Base-by-base conservation (phyloP, 2,113 vertebrate genomes). In the Lepus timidus region DNA sequence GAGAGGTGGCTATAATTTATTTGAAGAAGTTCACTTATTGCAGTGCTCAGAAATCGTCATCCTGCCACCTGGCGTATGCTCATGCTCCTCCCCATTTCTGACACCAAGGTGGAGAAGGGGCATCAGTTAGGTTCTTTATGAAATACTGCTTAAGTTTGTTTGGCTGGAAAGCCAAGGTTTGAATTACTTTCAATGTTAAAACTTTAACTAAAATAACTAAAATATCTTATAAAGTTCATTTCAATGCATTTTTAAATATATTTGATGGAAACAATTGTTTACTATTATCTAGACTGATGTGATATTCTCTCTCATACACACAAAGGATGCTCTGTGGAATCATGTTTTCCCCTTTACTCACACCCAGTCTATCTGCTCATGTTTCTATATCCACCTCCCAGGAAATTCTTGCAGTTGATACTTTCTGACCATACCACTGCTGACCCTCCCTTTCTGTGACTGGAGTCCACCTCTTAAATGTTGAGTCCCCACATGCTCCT, bases 1-100 rank as follows among this genome's bases (percentile, higher is more conserved):
- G 87, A 13, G 0, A 49, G 91, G 29, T 86, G 36, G 7, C 4
- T 67, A 0, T 73, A 58, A 82, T 95, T 97, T 85, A 92, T 95
- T 22, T 52, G 3, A 55, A 25, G 49, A 78, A 25, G 31, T 31
- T 4, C 33, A 14, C 16, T 14, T 31, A 73, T 39, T 9, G 16
- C 1, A 36, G 12, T 17, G n/a, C 11, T 62, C 22, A 8, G 13
- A 73, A 8, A 25, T 29, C 14, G 51, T 10, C 8, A 7, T 6
- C 23, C 0, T 0, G 23, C 9, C 61, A 33, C 12, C 31, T 9
- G 4, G 5, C 7, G 6, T 64, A 7, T 25, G 7, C 44, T 51
- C n/a, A 36, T 17, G 12, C 0, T 33, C 17, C n/a, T 33, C 12
- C 13, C 11, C 25, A n/a, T 17, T 9, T 39, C 44, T 22, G 25